Evolutionary conservation across 1,140 invertebrate species (phyloP).

Genomic region (Plutomurus gul): DNA sequence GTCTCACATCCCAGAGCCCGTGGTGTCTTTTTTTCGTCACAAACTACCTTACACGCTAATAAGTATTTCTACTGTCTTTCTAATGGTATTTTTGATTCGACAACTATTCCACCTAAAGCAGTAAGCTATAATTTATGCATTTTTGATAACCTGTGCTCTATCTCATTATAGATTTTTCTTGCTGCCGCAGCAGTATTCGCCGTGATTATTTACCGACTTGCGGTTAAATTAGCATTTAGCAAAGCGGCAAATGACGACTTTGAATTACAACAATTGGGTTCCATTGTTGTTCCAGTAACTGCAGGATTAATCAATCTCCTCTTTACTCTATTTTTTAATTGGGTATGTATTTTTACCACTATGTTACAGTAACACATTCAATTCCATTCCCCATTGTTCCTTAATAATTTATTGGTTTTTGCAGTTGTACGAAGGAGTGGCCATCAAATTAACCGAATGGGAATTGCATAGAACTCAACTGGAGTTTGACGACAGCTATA

Average conservation of each 20-base stretch:
- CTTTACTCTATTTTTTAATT: conserved; percentile 85
- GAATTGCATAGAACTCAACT: conserved; percentile 93
- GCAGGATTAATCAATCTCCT: conserved; percentile 84
- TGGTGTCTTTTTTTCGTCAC: conserved; percentile 85
- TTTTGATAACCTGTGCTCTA: neutral
- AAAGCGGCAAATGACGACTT: neutral
- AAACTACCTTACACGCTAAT: conserved; percentile 79
- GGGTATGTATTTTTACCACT: too few species aligned
- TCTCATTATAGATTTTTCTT: conserved; percentile 51
- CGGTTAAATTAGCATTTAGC: conserved; percentile 73
- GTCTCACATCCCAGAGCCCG: conserved; percentile 78
- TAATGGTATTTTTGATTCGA: too few species aligned
- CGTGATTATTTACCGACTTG: conserved; percentile 90
- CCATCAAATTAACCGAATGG: conserved; percentile 90
- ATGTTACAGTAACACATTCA: too few species aligned
- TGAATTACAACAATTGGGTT: conserved; percentile 14
- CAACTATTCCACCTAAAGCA: too few species aligned
- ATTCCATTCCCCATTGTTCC: neutral
- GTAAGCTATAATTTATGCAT: too few species aligned
- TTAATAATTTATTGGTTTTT: neutral
- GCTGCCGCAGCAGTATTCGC: conserved; percentile 77
- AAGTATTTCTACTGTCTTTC: conserved; percentile 79
- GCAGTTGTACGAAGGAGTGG: conserved; percentile 83
- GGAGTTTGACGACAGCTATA: conserved; percentile 95
- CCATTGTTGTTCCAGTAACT: conserved; percentile 69